A percentile compares a stretch with the other conserved stretches of the same genome.
These are phyloP conservation scores for Halichoeres trimaculatus DNA, from an alignment of 2,113 vertebrate genomes.

Conservation along the genomic window DNA sequence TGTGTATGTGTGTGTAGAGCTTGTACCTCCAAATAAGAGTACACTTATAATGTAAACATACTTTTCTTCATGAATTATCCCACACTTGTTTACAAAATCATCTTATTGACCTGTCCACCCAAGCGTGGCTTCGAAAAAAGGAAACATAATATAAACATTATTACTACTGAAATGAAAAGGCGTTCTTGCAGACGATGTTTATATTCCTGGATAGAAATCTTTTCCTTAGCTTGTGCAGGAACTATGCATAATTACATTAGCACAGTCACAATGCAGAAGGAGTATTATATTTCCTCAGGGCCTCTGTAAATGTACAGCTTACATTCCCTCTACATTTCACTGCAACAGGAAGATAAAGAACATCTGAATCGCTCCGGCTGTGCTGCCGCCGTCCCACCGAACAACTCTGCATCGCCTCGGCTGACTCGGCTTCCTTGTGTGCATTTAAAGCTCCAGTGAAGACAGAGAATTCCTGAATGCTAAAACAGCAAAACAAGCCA, in stretches of 20 bases:
- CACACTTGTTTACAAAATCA: slow-evolving; percentile 36
- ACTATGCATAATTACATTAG: slow-evolving; percentile 79
- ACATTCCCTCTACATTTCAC: slow-evolving; percentile 74
- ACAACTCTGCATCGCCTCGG: slow-evolving; percentile 41
- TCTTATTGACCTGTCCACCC: slow-evolving; percentile 7
- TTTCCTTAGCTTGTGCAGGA: slow-evolving; percentile 63
- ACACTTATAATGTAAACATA: neutral
- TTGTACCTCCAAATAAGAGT: neutral
- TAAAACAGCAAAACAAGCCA: slow-evolving; percentile 38
- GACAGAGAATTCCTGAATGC: slow-evolving; percentile 27
- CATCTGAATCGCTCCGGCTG: slow-evolving; percentile 65
- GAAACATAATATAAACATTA: neutral
- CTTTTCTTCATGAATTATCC: slow-evolving; percentile 4
- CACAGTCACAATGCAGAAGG: slow-evolving; percentile 67
- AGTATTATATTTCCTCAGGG: slow-evolving; percentile 77
- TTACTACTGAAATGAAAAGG: slow-evolving; percentile 60
- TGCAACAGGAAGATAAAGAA: slow-evolving; percentile 78
- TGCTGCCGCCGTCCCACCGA: slow-evolving; percentile 42
- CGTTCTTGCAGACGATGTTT: slow-evolving; percentile 67
- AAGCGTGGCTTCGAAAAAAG: neutral
- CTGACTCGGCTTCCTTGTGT: slow-evolving; percentile 38
- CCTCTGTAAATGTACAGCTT: slow-evolving; percentile 73
- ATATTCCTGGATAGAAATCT: slow-evolving; percentile 70
- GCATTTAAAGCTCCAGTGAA: slow-evolving; percentile 37
- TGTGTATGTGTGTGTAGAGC: slow-evolving; percentile 1